These are phyloP conservation scores for Platycercus adscitus DNA, from an alignment of 2,113 vertebrate genomes.

Conservation along the genomic window DNA sequence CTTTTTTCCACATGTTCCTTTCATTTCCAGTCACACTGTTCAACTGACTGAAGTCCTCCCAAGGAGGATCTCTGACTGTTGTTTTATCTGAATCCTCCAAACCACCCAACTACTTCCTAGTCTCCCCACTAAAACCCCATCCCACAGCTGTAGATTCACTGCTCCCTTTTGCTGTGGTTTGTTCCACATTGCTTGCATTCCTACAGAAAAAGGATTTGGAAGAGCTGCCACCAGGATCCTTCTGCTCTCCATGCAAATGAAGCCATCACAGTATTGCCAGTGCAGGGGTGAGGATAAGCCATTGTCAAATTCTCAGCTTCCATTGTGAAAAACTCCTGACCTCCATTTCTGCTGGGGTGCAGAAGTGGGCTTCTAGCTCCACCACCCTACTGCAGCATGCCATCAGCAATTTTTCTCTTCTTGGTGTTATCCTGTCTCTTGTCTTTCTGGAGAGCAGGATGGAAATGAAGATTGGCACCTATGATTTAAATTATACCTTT, in stretches of 20 bases:
- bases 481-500: background rate
- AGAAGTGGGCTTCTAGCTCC: background rate
- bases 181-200: background rate
- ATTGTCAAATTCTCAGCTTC: background rate
- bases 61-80: slow-evolving; percentile 7
- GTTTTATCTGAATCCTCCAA: slow-evolving; percentile 3
- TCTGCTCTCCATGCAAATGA: background rate
- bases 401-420: background rate
- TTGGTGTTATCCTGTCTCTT: background rate
- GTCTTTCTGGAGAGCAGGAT: background rate
- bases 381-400: background rate
- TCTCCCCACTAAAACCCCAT: background rate
- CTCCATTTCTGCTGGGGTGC: background rate
- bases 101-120: background rate
- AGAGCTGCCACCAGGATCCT: background rate
- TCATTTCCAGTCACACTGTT: background rate
- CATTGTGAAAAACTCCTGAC: background rate
- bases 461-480: background rate
- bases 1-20: slow-evolving; percentile 43
- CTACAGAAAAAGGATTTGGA: background rate
- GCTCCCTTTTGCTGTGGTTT: background rate
- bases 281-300: background rate
- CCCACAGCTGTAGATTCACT: background rate
- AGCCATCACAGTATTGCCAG: background rate
- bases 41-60: slow-evolving; percentile 22